Evolutionary conservation across 2,113 vertebrate genomes (phyloP).

Genomic region (Donacobius atricapilla): DNA sequence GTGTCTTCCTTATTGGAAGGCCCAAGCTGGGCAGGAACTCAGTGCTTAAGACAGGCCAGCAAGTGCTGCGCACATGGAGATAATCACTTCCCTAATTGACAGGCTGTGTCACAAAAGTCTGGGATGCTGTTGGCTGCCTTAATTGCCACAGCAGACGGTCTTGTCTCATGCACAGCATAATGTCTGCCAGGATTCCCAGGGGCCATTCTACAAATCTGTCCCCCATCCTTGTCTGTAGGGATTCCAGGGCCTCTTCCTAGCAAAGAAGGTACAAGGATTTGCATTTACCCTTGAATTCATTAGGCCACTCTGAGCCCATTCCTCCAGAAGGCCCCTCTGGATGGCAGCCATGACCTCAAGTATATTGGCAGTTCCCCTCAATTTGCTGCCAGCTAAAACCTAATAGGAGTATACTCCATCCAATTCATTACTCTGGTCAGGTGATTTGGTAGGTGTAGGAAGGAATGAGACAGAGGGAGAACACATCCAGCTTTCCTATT

Average conservation of each 20-base stretch:
- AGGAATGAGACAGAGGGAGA: background rate
- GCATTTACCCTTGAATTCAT: background rate
- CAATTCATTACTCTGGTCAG: background rate
- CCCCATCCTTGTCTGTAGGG: fast-evolving
- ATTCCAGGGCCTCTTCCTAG: background rate
- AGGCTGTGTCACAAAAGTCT: background rate
- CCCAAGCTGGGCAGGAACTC: background rate
- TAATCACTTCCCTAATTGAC: background rate
- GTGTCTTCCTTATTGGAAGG: background rate
- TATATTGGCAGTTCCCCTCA: background rate
- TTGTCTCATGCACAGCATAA: background rate
- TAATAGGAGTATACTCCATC: background rate
- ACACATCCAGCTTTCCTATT: background rate
- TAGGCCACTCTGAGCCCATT: background rate
- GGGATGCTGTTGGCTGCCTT: fast-evolving
- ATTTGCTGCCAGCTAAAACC: background rate
- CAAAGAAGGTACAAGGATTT: background rate
- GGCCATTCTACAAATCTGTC: background rate
- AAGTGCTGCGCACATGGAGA: background rate
- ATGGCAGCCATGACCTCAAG: background rate
- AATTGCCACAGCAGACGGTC: background rate
- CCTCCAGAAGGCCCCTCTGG: background rate
- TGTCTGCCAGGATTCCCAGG: background rate
- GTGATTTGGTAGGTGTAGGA: background rate
- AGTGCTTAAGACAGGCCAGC: background rate